Percentiles rank a stretch among this genome's conserved stretches.
These are phyloP conservation scores for Macrotrachela quadricornifera DNA, from an alignment of 1,140 invertebrate species.

Conservation along the genomic window DNA sequence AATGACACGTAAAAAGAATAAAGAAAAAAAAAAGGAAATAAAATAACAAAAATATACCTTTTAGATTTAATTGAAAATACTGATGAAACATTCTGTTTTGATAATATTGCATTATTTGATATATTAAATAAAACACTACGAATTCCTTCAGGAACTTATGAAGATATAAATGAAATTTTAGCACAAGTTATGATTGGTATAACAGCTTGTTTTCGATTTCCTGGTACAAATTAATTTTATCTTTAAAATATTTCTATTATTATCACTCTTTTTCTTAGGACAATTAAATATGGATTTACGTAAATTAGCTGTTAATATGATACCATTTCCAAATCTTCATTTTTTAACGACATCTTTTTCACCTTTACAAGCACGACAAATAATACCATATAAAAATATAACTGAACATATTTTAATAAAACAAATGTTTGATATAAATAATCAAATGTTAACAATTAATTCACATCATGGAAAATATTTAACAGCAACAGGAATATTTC, in stretches of 20 bases:
- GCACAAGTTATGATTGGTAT: conserved; percentile 10
- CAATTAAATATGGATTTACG: conserved; percentile 10
- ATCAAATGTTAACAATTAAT: conserved; percentile 47
- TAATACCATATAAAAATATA: conserved; percentile 34
- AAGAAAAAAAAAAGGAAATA: no score
- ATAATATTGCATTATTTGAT: no score
- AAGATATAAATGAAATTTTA: conserved; percentile 10
- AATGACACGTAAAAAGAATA: no score
- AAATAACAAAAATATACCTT: no score
- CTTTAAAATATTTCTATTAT: no score
- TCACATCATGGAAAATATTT: conserved; percentile 44
- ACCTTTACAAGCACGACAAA: conserved; percentile 29
- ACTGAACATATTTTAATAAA: not conserved
- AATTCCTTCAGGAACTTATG: not conserved
- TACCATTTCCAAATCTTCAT: conserved; percentile 15
- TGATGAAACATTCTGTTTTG: not conserved
- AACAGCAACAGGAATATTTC: conserved; percentile 11
- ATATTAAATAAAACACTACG: not conserved
- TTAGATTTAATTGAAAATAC: not conserved
- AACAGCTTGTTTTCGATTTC: conserved; percentile 14
- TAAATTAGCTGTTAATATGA: conserved; percentile 13
- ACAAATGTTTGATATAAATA: conserved; percentile 10
- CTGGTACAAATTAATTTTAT: no score
- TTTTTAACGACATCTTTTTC: conserved; percentile 13
- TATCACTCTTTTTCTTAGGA: no score